Evolutionary conservation across 1,140 invertebrate genomes (phyloP), one percentile per base, ranked within the genome.

Genomic region (Lepidostoma basale): DNA sequence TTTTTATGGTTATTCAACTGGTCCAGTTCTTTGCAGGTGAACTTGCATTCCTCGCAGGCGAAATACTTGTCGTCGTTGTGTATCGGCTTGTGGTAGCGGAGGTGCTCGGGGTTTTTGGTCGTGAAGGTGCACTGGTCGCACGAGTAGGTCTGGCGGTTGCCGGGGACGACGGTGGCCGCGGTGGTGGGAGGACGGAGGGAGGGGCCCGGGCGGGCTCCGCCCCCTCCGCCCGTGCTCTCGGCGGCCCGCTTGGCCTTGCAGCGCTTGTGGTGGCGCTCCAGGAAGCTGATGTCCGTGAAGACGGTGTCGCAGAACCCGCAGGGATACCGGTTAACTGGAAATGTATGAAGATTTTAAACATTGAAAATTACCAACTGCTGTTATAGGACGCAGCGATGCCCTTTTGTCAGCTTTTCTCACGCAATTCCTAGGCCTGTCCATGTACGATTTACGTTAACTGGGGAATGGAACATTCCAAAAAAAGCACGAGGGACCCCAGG

Each of bases 271-370:
- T 68, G 66, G 42, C 66, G 66, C n/a, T 39, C 44, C 18, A 68
- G 56, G 14, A 68, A 68, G 28, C 56, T 62, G 10, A 39, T 28
- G 28, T 68, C 66, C 16, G 66, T 68, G 26, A 68, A 68, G 40
- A 68, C 66, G 6, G 66, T 68, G 33, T 68, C 66, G 58, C 66
- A 68, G 20, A 39, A 68, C 8, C 66, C 66, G 45, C 66, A 68
- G 0, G 66, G 66, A 28, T 47, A 68, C 20, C 66, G 28, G 56
- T 68, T 68, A 39, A 67, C 64, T 67, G 30, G 23, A 14, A 58
- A 14, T 39, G 42, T 12, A 45, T 33, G 5, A 33, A 33, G 5
- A 6, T 12, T 6, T 33, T 6, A 33, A 6, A 6, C 12, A 5
- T 6, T 6, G 30, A 33, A 33, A 33, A 6, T 33, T 33, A n/a